phyloP scores from a whole-genome alignment of 2,113 vertebrate species.

The Riparia riparia region DNA sequence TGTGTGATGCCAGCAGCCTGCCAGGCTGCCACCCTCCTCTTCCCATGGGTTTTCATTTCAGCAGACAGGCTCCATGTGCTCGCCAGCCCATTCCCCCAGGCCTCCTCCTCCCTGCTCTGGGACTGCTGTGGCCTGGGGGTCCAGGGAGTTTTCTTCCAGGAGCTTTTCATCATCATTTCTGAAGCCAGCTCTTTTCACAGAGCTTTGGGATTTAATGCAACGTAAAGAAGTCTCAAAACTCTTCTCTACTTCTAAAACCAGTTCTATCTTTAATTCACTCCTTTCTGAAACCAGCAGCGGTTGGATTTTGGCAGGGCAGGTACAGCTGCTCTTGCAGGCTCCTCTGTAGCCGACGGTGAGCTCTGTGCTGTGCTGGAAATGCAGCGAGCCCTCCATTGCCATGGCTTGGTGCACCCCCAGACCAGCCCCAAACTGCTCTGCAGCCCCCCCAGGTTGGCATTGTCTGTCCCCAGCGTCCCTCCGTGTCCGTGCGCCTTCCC shows the following conservation, averaged over 20 bases:
- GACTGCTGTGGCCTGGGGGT: not conserved
- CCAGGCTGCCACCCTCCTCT: not conserved
- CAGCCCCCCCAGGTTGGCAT: not conserved
- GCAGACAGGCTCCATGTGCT: not conserved
- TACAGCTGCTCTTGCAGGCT: not conserved
- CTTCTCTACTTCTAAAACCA: not conserved
- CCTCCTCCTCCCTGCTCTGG: not conserved
- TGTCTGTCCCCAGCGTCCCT: not conserved
- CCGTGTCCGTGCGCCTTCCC: rapidly evolving
- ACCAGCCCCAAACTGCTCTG: not conserved
- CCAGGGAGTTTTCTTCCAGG: not conserved
- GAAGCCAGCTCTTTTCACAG: not conserved
- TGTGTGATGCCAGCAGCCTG: not conserved
- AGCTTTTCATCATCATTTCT: not conserved
- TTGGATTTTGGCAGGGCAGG: not conserved
- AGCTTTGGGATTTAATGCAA: not conserved
- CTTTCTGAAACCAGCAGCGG: not conserved
- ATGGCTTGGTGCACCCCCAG: not conserved
- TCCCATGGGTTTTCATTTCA: not conserved
- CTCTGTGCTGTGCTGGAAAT: not conserved
- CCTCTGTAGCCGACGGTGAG: rapidly evolving
- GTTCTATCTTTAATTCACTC: not conserved
- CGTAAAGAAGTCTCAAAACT: not conserved
- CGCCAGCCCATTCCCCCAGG: not conserved
- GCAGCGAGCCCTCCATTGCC: rapidly evolving